Conservation (phyloP, 1,140 invertebrate genomes). For the Sycophila sp. region DNA sequence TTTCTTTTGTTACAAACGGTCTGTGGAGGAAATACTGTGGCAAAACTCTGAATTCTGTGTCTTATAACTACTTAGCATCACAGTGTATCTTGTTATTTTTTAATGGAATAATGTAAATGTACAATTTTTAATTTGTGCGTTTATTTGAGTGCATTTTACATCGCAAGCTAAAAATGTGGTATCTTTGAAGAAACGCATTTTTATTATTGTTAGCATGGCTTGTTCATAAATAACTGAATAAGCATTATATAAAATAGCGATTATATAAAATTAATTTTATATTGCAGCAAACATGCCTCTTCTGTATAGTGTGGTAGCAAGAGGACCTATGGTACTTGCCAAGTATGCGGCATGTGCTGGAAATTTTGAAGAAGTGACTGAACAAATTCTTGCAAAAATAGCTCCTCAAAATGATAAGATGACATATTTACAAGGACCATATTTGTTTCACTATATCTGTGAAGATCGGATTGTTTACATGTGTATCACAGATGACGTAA, state of each 20-base stretch:
- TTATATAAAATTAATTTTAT: background rate
- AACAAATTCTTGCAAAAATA: conserved; percentile 89
- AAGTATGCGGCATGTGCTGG: conserved; percentile 91
- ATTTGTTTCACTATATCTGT: conserved; percentile 91
- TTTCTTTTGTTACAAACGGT: too few species aligned
- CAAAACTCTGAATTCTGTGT: too few species aligned
- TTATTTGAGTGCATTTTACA: too few species aligned
- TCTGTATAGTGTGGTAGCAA: conserved; percentile 87
- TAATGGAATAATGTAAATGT: too few species aligned
- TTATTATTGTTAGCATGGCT: background rate
- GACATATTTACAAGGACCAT: conserved; percentile 92
- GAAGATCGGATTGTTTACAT: conserved; percentile 90
- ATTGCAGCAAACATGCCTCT: conserved; percentile 76
- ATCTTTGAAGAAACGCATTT: background rate
- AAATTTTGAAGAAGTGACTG: conserved; percentile 93
- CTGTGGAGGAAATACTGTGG: too few species aligned
- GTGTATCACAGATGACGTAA: conserved; percentile 95
- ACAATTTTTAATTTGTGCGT: too few species aligned
- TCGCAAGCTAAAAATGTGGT: background rate
- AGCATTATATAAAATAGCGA: too few species aligned
- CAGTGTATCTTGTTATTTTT: too few species aligned
- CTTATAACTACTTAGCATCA: too few species aligned
- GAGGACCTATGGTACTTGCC: conserved; percentile 87
- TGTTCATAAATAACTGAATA: background rate
- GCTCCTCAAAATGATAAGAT: conserved; percentile 86